These are phyloP conservation scores for Odontothrips loti DNA, from an alignment of 2,888 invertebrate species.

Conservation along the genomic window DNA sequence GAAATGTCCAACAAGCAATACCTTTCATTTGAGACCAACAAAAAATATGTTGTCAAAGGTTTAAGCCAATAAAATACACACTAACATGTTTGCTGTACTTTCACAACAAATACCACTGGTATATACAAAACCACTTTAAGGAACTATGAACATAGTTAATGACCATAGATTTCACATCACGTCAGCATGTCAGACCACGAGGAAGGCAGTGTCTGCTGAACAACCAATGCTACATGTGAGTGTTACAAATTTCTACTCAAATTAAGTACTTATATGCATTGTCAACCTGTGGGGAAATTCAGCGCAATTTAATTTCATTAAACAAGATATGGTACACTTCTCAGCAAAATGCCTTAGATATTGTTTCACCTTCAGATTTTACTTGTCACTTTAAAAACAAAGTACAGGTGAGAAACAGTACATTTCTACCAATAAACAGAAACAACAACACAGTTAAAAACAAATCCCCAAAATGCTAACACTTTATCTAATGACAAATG, in stretches of 20 bases:
- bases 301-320: background rate
- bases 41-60: background rate
- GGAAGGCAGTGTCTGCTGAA: slow-evolving; percentile 1
- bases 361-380: background rate
- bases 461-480: slow-evolving; percentile 15
- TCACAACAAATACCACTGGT: background rate
- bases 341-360: background rate
- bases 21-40: background rate
- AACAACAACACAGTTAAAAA: slow-evolving; percentile 18
- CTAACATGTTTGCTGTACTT: background rate
- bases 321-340: slow-evolving; percentile 13
- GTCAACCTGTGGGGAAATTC: background rate
- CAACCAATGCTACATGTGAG: background rate
- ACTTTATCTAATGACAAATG: slow-evolving; percentile 23
- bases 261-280: slow-evolving; percentile 11
- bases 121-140: background rate
- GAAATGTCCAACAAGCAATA: background rate
- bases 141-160: background rate
- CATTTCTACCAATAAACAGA: slow-evolving; percentile 20
- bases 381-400: background rate
- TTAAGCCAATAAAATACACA: background rate
- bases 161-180: slow-evolving; percentile 13
- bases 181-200: slow-evolving; percentile 7
- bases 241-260: slow-evolving; percentile 19
- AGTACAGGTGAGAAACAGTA: slow-evolving; percentile 14